Evolutionary conservation across 2,113 vertebrate genomes (phyloP), one percentile per base, ranked within the genome.

Genomic region (Protobothrops flavoviridis): DNA sequence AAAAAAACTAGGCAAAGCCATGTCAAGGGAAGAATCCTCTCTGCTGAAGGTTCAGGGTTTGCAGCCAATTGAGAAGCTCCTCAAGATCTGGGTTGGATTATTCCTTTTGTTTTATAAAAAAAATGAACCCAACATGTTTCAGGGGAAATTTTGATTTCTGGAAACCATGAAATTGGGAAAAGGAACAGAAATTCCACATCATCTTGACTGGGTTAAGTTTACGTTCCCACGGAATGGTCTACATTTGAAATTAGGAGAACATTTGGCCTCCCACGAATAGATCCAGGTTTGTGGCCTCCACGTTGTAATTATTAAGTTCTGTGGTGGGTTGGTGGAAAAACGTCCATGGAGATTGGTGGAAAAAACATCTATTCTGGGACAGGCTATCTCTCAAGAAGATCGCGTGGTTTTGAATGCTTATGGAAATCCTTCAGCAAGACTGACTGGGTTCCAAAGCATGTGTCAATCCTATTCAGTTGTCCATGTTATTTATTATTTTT

Each of bases 1-100:
- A 33, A 24, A 24, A 26, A 11, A 50, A 52, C 85, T 91, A 95
- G 85, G 93, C 88, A 91, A 94, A 88, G 3, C 69, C 69, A 33
- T 74, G 2, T 33, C 29, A 92, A 94, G 95, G 85, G 88, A 53
- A 96, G 24, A 10, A 2, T 69, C 93, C 87, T 55, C 95, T 91
- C 93, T 74, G 95, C 50, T 88, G 95, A 5, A 95, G 93, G 94
- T 91, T 89, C 88, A 90, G 0, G 0, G 9, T 93, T 87, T 50
- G 92, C 93, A 57, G 93, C 93, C 91, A 52, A 13, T 93, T 95
- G 45, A 6, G 24, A 55, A 89, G 85, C 94, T 81, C 52, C 48
- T 93, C 87, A 90, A 89, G 93, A 39, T 91, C 85, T 56, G 81
- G 26, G n/a, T 1, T 15, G 92, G 95, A 94, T 33, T 89, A 29